Evolutionary conservation across 2,113 vertebrate genomes (phyloP).

Genomic region (Rhea americana): DNA sequence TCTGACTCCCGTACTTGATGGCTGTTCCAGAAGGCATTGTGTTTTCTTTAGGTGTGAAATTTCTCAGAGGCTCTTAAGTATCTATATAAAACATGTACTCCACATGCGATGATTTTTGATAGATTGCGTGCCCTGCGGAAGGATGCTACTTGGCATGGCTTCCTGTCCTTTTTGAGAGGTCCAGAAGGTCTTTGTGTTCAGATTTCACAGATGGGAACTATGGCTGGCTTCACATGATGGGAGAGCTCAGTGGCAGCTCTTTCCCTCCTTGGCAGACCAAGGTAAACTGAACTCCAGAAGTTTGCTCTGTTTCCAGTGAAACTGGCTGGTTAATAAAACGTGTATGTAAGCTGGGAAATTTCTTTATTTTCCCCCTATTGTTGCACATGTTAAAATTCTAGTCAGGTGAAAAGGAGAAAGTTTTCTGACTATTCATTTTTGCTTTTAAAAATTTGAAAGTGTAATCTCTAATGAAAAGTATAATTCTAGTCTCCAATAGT

Average conservation of each 20-base stretch:
- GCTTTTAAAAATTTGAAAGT: not conserved
- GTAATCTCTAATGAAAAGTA: not conserved
- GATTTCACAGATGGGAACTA: not conserved
- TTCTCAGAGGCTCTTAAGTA: not conserved
- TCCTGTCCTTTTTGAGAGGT: not conserved
- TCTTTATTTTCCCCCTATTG: not conserved
- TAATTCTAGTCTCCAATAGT: not conserved
- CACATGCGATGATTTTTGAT: not conserved
- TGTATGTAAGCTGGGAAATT: not conserved
- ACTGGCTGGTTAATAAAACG: not conserved
- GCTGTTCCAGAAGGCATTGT: not conserved
- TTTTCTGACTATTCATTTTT: not conserved
- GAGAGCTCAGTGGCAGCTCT: not conserved
- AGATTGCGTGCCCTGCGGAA: not conserved
- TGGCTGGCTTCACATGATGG: not conserved
- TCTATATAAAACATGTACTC: not conserved
- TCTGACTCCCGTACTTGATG: not conserved
- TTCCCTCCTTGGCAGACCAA: not conserved
- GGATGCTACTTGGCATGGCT: not conserved
- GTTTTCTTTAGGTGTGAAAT: not conserved
- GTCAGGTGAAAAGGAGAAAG: not conserved
- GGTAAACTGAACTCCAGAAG: not conserved
- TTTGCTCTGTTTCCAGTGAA: not conserved
- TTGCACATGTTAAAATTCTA: not conserved
- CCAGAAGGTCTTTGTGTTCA: not conserved